Conservation (phyloP, 2,797 vertebrate genomes). For the Odontamblyopus rebecca region DNA sequence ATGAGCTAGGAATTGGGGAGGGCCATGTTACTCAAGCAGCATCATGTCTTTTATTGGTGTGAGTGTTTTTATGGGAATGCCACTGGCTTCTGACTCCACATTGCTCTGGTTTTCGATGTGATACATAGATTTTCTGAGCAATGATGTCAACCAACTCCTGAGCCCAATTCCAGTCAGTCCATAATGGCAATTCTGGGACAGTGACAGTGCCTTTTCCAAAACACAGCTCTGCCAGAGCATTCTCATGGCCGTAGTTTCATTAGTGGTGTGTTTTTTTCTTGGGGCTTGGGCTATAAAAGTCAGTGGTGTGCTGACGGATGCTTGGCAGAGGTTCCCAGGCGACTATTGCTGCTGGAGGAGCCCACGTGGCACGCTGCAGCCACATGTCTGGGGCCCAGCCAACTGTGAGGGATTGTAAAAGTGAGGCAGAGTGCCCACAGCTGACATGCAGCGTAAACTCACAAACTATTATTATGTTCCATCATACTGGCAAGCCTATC, state of each 20-base stretch:
- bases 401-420: slow-evolving; percentile 51
- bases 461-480: slow-evolving; percentile 21
- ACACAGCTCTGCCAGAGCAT: slow-evolving; percentile 33
- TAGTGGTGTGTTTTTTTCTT: slow-evolving; percentile 45
- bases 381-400: slow-evolving; percentile 60
- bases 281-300: slow-evolving; percentile 56
- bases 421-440: slow-evolving; percentile 36
- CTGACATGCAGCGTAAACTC: slow-evolving; percentile 33
- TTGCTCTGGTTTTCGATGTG: slow-evolving; percentile 27
- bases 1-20: slow-evolving; percentile 63
- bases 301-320: slow-evolving; percentile 59
- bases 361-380: slow-evolving; percentile 57
- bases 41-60: slow-evolving; percentile 66
- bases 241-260: slow-evolving; percentile 45
- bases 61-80: slow-evolving; percentile 63
- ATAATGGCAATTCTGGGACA: slow-evolving; percentile 42
- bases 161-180: slow-evolving; percentile 35
- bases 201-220: slow-evolving; percentile 59
- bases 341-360: slow-evolving; percentile 44
- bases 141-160: slow-evolving; percentile 29
- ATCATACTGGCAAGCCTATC: slow-evolving; percentile 16
- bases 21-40: slow-evolving; percentile 67
- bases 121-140: slow-evolving; percentile 17
- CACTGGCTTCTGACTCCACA: slow-evolving; percentile 48
- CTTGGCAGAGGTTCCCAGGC: slow-evolving; percentile 56